These are phyloP conservation scores for Papilio gigon DNA, from an alignment of 2,888 invertebrate species.

Conservation along the genomic window DNA sequence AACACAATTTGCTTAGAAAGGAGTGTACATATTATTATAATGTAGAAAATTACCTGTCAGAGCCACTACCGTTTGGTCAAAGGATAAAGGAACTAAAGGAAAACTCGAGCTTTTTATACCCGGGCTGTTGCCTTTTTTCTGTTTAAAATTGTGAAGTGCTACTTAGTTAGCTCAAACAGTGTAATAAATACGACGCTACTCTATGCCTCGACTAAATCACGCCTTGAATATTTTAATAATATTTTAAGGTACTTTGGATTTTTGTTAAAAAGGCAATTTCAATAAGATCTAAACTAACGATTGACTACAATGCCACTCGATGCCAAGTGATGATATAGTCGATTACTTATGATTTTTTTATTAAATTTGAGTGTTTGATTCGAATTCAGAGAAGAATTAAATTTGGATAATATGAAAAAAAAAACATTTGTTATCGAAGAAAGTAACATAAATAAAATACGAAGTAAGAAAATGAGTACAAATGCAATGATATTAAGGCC, in stretches of 20 bases:
- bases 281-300: not conserved
- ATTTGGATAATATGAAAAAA: too few relatives aligned
- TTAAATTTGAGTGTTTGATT: too few relatives aligned
- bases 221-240: not conserved
- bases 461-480: slow-evolving; percentile 16
- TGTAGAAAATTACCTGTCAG: slow-evolving; percentile 76
- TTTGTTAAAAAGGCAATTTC: not conserved
- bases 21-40: slow-evolving; percentile 58
- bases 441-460: too few relatives aligned
- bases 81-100: slow-evolving; percentile 59
- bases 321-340: too few relatives aligned
- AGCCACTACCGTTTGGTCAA: slow-evolving; percentile 64
- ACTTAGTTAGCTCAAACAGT: slow-evolving; percentile 36
- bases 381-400: too few relatives aligned
- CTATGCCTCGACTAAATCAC: not conserved
- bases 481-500: slow-evolving; percentile 25
- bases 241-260: slow-evolving; percentile 1
- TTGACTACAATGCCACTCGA: too few relatives aligned
- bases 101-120: slow-evolving; percentile 46
- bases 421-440: too few relatives aligned
- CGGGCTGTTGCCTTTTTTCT: slow-evolving; percentile 32
- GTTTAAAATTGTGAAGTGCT: slow-evolving; percentile 39
- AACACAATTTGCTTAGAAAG: slow-evolving; percentile 39
- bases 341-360: too few relatives aligned
- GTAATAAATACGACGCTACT: slow-evolving; percentile 28